Evolutionary conservation across 2,797 vertebrate species (phyloP).

Genomic region (Mormyrus hasselquistii): DNA sequence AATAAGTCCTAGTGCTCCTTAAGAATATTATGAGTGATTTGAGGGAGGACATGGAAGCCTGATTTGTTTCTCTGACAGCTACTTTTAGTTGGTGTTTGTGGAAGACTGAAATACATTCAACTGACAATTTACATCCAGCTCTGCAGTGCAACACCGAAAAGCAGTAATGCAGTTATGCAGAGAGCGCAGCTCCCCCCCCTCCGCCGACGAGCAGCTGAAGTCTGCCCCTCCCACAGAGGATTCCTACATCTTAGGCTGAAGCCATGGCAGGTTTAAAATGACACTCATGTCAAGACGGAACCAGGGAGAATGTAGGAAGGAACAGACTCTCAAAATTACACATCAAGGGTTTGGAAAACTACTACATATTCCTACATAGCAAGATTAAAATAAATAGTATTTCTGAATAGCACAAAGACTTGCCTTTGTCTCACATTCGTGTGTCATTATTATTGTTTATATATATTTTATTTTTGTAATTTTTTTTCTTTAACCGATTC

Average conservation of each 20-base stretch:
- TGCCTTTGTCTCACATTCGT: constrained; percentile 31
- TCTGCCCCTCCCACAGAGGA: background rate
- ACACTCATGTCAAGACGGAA: background rate
- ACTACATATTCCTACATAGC: background rate
- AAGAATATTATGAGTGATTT: background rate
- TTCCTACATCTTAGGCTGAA: background rate
- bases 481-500: background rate
- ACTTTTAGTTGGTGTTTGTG: background rate
- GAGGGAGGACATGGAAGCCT: background rate
- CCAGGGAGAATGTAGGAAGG: background rate
- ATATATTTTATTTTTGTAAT: background rate
- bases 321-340: background rate
- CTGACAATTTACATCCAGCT: background rate
- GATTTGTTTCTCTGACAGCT: background rate
- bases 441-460: background rate
- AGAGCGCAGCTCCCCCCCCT: background rate
- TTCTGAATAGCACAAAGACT: constrained; percentile 23
- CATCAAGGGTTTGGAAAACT: background rate
- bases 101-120: constrained; percentile 24
- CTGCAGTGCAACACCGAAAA: background rate
- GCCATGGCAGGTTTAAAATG: background rate
- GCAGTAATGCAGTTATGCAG: background rate
- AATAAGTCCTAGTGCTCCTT: background rate
- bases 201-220: background rate
- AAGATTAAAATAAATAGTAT: background rate